phyloP scores from a whole-genome alignment of 2,113 vertebrate species.

The Nicator chloris region DNA sequence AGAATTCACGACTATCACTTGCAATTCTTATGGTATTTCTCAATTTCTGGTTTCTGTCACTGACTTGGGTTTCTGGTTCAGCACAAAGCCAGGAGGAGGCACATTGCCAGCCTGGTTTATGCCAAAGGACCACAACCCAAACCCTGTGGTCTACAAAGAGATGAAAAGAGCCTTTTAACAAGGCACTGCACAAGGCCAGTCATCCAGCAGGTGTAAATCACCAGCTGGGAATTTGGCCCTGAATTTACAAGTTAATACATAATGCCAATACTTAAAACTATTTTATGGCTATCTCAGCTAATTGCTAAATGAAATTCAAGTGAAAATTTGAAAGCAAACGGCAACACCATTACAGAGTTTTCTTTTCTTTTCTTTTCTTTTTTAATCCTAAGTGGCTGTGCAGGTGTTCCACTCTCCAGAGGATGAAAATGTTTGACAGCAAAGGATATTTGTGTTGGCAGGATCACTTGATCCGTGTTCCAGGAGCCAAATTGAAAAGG shows the following conservation, averaged over 20 bases:
- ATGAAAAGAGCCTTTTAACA: neutral
- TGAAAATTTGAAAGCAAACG: neutral
- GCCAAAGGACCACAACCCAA: neutral
- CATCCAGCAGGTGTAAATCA: neutral
- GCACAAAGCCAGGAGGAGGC: neutral
- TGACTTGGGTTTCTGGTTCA: neutral
- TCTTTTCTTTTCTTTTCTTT: no score
- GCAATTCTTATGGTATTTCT: neutral
- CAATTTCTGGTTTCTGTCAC: neutral
- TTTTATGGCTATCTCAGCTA: neutral
- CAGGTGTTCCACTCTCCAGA: neutral
- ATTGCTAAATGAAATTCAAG: neutral
- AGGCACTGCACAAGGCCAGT: neutral
- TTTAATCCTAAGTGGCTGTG: neutral
- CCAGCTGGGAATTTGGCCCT: neutral
- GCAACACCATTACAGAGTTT: neutral
- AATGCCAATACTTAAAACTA: neutral
- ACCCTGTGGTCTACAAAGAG: neutral
- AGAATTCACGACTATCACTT: neutral
- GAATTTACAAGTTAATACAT: neutral
- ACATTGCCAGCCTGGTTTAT: accelerated
- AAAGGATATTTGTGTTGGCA: conserved; percentile 36
- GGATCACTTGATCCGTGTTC: conserved; percentile 6
- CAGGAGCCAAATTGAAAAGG: neutral
- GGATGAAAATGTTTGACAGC: conserved; percentile 14